Base-by-base conservation (phyloP, 2,888 invertebrate genomes). In the Sipunculus nudus region DNA sequence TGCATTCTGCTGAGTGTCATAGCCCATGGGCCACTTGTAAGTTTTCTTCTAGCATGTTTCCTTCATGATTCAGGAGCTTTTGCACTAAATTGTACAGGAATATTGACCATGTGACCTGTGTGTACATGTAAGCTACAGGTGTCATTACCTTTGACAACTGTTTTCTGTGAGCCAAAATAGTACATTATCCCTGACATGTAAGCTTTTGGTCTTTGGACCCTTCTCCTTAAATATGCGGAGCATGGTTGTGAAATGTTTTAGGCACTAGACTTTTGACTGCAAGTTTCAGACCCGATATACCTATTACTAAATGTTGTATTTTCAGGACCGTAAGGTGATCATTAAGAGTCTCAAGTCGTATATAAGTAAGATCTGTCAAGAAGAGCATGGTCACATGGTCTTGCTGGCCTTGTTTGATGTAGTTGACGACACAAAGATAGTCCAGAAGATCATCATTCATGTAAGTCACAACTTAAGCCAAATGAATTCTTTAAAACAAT, bases 351-450 rank as follows among this genome's bases (percentile, higher is more conserved):
- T 97, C 26, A 96, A 96, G 80, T 91, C 92, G 63, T 90, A 93
- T 78, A 88, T 92, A 0, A 86, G 90, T 3, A 90, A 92, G 57
- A 87, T 95, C 10, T 90, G 91, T 53, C 89, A 88, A 65, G 95
- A 96, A 72, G 93, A 96, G 82, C 89, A 93, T 70, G 96, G 95
- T 0, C 92, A 95, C 81, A 85, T 91, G 29, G 88, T 93, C 25
- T 84, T 97, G 28, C 86, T 96, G 65, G 89, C 93, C 0, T 87
- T 96, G 66, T 89, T 96, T 69, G 96, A 97, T 81, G 64, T 66
- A 32, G 90, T 95, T 1, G 97, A 98, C 80, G 97, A 98, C 79
- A 97, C 96, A 0, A 92, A 93, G 55, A 87, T 96, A 0, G 87
- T 96, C 23, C 91, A 91, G 75, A 96, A 96, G 83, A 89, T 90